phyloP scores from a whole-genome alignment of 2,113 vertebrate species.

The Mesembrinibis cayennensis region DNA sequence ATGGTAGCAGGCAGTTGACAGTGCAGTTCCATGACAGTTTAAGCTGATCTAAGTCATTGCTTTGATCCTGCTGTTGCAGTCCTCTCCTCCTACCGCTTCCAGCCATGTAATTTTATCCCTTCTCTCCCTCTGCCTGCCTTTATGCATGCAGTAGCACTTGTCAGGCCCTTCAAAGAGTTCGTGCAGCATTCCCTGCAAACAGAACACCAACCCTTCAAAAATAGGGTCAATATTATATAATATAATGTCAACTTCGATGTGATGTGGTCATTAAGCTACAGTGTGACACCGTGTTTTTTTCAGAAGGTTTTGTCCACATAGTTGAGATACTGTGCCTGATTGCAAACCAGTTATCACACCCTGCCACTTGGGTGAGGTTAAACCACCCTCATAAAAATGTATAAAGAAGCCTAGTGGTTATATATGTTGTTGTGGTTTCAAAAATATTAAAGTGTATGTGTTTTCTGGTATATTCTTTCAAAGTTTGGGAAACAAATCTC shows the following conservation, averaged over 20 bases:
- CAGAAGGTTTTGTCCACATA: not conserved
- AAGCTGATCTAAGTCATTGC: not conserved
- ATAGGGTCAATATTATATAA: not conserved
- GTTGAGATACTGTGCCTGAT: not conserved
- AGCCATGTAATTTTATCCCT: not conserved
- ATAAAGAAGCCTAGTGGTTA: not conserved
- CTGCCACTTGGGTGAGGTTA: not conserved
- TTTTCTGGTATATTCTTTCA: not conserved
- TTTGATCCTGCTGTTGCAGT: not conserved
- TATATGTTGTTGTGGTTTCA: not conserved
- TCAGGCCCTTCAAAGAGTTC: not conserved
- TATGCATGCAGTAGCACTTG: not conserved
- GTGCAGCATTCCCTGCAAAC: fast-evolving
- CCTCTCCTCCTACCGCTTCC: not conserved
- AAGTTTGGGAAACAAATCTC: not conserved
- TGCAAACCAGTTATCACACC: not conserved
- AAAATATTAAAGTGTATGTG: not conserved
- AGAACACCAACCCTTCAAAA: not conserved
- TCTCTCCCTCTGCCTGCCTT: not conserved
- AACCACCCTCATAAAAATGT: not conserved
- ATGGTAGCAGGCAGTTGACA: not conserved
- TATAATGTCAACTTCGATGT: not conserved
- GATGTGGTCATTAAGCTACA: not conserved
- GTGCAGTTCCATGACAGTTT: not conserved
- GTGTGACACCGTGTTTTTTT: not conserved